Base-by-base conservation (phyloP, 2,888 invertebrate species). In the Willowsia nigromaculata region DNA sequence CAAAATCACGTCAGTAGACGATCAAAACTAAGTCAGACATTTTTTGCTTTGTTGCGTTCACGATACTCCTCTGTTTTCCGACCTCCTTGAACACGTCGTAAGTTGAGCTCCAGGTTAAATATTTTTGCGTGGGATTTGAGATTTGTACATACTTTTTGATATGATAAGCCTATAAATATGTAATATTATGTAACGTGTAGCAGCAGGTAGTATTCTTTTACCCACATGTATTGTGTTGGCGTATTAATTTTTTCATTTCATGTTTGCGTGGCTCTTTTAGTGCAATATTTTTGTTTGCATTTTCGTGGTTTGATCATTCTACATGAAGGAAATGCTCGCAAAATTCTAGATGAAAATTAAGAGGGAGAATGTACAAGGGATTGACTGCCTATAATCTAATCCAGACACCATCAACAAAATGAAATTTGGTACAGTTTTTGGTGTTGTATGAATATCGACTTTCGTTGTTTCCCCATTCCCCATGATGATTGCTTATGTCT, bases 1-100 rank as follows among this genome's bases (percentile, higher is more conserved):
- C 84, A 84, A 71, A 84, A 71, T 84, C 71, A 71, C 56, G 56
- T 84, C 84, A 71, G 68, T 18, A 37, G 33, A 15, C 50, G 33
- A 84, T 84, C 53, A 71, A 30, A 71, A 30, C 68, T 65, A 53
- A 80, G 56, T 80, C n/a, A 78, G 53, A n/a, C 18, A 65, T 82
- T 81, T 83, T 83, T 18, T 33, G 4, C 18, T 27, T 30, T 50
- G 1, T 47, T 27, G 50, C 27, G 11, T 62, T 62, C 33, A n/a
- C n/a, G 18, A 9, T 68, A 68, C 40, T 37, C 68, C 18, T 68
- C n/a, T n/a, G n/a, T 40, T 40, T 40, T 40, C 15, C 15, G 68
- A 40, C 68, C 40, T 15, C 9, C 30, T 33, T 65, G 22, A 65
- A n/a, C 65, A 33, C 6, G n/a, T 4, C 30, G 65, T 33, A 30